Conservation (phyloP, 2,797 vertebrate genomes). For the Sebastes elongatus region DNA sequence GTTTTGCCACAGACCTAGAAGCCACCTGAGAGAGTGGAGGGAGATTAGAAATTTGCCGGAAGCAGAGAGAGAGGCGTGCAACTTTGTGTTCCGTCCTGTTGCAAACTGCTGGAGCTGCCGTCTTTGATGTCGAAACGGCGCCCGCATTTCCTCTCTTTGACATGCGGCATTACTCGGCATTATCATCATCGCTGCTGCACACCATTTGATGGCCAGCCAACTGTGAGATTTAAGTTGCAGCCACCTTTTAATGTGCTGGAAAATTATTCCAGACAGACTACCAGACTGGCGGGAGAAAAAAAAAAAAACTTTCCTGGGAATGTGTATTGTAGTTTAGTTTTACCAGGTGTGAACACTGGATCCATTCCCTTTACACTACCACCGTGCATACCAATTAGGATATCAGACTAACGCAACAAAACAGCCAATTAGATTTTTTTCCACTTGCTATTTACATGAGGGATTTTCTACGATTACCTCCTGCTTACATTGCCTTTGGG, state of each 20-base stretch:
- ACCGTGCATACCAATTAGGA: constrained; percentile 38
- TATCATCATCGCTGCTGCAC: constrained; percentile 36
- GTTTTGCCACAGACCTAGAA: constrained; percentile 9
- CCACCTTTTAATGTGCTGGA: background rate
- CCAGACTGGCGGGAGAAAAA: background rate
- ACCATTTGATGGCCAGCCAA: constrained; percentile 45
- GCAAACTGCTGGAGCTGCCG: constrained; percentile 16
- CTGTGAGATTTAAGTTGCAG: constrained; percentile 43
- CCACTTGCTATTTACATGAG: constrained; percentile 35
- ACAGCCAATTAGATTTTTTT: constrained; percentile 26
- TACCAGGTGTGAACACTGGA: constrained; percentile 39
- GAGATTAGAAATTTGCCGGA: constrained; percentile 3
- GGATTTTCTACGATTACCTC: constrained; percentile 46
- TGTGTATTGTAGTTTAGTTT: constrained; percentile 16
- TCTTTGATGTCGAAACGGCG: constrained; percentile 55
- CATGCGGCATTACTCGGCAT: constrained; percentile 25
- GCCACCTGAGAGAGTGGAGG: constrained; percentile 1
- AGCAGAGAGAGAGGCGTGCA: background rate
- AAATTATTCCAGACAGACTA: constrained; percentile 16
- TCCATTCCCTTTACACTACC: constrained; percentile 28
- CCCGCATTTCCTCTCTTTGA: constrained; percentile 36
- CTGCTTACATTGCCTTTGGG: constrained; percentile 45
- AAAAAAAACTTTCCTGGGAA: constrained; percentile 6
- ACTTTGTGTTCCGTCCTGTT: constrained; percentile 33
- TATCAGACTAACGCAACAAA: constrained; percentile 38